Base-by-base conservation (phyloP, 1,140 invertebrate species). In the Zaprionus capensis region DNA sequence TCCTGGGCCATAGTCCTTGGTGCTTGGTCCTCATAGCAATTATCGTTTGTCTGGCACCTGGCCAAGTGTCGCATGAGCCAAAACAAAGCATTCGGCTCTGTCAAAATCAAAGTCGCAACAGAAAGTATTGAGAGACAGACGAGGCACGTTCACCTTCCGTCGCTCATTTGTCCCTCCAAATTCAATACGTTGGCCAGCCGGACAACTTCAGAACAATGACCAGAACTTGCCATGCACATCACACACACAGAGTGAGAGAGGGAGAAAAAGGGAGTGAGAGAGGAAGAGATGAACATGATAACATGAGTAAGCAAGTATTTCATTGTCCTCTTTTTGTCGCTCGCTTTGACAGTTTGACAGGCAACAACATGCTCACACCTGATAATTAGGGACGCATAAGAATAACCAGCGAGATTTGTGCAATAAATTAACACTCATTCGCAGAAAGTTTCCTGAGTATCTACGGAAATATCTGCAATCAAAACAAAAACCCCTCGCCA, bases 191-290 rank as follows among this genome's bases (percentile, higher is more conserved):
- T 56, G 53, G 22, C 26, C 17, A 63, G 51, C 15, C 12, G 66
- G 5, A 67, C 66, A 51, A 65, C 64, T 34, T 68, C 28, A 24
- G 24, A 44, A 72, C 64, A 76, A 68, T 73, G 58, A 71, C 71
- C 68, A 82, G 70, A 61, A 68, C 65, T 80, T 80, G 68, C 38
- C 64, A 71, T 70, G 59, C 67, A 56, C 72, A 70, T 51, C 67
- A 58, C 56, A 73, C 56, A 53, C 17, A 58, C 14, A 58, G 17
- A 38, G 11, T 6, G 22, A 55, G n/a, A 34, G 31, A 34, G 2
- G 2, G 28, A 11, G 7, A 26, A 26, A 26, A 26, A 31, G 28
- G 28, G 14, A 61, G 15, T 7, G 14, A 68, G n/a, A 22, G 6
- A 41, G 51, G 20, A 5, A 9, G 22, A 34, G 38, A 46, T 36